Conservation (phyloP, 2,888 invertebrate species). For the Caenorhabditis zanzibari region DNA sequence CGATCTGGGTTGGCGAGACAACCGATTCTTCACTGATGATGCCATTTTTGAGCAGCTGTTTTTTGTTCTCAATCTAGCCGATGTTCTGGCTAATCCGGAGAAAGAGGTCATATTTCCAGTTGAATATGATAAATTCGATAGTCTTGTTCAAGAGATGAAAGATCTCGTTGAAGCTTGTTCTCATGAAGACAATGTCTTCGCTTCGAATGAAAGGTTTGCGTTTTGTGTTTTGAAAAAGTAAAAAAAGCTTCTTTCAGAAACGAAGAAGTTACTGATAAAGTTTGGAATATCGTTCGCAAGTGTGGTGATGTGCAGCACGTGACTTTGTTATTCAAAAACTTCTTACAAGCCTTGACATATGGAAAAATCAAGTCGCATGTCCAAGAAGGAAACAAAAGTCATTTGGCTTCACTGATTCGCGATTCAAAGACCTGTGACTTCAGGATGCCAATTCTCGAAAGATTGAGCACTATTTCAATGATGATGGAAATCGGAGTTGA, state of each 20-base stretch:
- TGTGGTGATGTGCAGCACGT: slow-evolving; percentile 52
- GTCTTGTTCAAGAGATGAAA: slow-evolving; percentile 48
- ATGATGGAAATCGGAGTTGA: slow-evolving; percentile 68
- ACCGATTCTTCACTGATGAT: slow-evolving; percentile 49
- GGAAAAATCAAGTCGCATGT: slow-evolving; percentile 59
- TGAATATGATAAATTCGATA: slow-evolving; percentile 26
- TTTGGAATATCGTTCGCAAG: slow-evolving; percentile 58
- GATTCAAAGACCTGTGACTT: slow-evolving; percentile 53
- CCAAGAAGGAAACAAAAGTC: slow-evolving; percentile 55
- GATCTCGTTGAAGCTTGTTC: slow-evolving; percentile 45
- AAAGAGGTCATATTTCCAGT: slow-evolving; percentile 48
- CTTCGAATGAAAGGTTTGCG: slow-evolving; percentile 26
- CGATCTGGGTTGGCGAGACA: slow-evolving; percentile 61
- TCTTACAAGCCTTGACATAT: slow-evolving; percentile 57
- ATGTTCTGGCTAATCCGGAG: slow-evolving; percentile 55
- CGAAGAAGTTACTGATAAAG: slow-evolving; percentile 65
- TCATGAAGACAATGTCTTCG: slow-evolving; percentile 51
- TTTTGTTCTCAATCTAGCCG: slow-evolving; percentile 51
- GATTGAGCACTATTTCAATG: slow-evolving; percentile 62
- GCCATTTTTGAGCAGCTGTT: slow-evolving; percentile 49
- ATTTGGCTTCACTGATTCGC: slow-evolving; percentile 47
- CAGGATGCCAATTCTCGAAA: slow-evolving; percentile 59
- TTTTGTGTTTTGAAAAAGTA: neutral
- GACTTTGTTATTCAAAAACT: slow-evolving; percentile 45
- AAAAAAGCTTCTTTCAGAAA: slow-evolving; percentile 27